Percentiles rank a stretch among this genome's conserved stretches.
phyloP scores from a whole-genome alignment of 2,113 vertebrate species.

The Ptilorrhoa leucosticta region DNA sequence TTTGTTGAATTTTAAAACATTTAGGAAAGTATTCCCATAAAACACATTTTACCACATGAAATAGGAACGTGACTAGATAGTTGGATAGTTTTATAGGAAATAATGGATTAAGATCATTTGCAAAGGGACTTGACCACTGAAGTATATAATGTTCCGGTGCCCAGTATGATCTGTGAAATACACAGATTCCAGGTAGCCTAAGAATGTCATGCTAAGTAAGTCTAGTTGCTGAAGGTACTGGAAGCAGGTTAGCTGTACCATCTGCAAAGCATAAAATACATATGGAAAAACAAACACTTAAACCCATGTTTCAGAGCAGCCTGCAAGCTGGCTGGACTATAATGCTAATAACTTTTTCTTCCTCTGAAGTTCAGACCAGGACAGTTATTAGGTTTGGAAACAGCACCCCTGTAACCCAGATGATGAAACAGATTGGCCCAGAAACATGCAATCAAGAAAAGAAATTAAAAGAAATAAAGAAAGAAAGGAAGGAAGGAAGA shows the following conservation, averaged over 20 bases:
- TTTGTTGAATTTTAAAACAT: neutral
- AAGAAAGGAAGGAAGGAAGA: accelerated
- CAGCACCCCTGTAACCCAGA: accelerated
- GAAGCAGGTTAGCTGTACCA: neutral
- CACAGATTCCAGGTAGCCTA: neutral
- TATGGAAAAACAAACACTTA: neutral
- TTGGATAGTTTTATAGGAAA: neutral
- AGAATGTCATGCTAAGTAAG: neutral
- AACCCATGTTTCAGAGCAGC: neutral
- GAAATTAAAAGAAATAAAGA: no score
- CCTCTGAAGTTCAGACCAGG: neutral
- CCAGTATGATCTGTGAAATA: neutral
- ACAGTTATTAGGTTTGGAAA: neutral
- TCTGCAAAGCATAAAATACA: neutral
- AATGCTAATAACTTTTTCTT: neutral
- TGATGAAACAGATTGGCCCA: neutral
- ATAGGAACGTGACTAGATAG: neutral
- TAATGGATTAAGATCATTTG: neutral
- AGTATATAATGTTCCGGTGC: neutral
- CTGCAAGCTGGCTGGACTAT: neutral
- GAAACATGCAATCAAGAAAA: accelerated
- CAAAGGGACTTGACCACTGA: neutral
- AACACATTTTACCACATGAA: neutral
- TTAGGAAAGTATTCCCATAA: neutral
- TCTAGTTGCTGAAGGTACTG: neutral